A percentile compares a stretch with the other conserved stretches of the same genome.
Evolutionary conservation across 1,140 invertebrate genomes (phyloP).

Genomic region (Caenorhabditis inopinata): DNA sequence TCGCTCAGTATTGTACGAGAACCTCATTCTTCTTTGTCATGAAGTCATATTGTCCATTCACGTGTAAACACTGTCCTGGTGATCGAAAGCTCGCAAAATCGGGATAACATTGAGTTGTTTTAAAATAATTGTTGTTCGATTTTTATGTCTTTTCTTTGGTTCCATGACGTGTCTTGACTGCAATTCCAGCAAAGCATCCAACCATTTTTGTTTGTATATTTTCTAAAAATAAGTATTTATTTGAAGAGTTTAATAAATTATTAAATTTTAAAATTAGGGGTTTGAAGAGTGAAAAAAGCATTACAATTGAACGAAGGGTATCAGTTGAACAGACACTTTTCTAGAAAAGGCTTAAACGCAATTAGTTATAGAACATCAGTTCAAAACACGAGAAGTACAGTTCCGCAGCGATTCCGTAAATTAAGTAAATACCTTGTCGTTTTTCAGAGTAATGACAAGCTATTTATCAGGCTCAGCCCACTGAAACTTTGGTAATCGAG

Average conservation of each 20-base stretch:
- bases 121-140: background rate
- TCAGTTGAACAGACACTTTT: too few species aligned
- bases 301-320: too few species aligned
- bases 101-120: background rate
- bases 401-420: too few species aligned
- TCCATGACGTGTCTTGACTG: slow-evolving; percentile 7
- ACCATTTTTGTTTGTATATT: background rate
- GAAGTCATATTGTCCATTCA: slow-evolving; percentile 63
- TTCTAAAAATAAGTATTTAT: background rate
- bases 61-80: slow-evolving; percentile 49
- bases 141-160: background rate
- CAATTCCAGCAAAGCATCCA: background rate
- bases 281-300: too few species aligned
- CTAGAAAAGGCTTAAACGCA: too few species aligned
- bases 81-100: slow-evolving; percentile 3
- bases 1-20: slow-evolving; percentile 60
- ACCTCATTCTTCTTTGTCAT: slow-evolving; percentile 66
- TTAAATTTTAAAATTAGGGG: too few species aligned
- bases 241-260: background rate
- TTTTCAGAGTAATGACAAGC: too few species aligned
- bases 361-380: too few species aligned
- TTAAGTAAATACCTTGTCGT: too few species aligned
- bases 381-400: too few species aligned
- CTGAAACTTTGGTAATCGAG: too few species aligned
- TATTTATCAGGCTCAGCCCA: too few species aligned